phyloP scores from a whole-genome alignment of 2,888 invertebrate genomes.

The Gibbula magus region DNA sequence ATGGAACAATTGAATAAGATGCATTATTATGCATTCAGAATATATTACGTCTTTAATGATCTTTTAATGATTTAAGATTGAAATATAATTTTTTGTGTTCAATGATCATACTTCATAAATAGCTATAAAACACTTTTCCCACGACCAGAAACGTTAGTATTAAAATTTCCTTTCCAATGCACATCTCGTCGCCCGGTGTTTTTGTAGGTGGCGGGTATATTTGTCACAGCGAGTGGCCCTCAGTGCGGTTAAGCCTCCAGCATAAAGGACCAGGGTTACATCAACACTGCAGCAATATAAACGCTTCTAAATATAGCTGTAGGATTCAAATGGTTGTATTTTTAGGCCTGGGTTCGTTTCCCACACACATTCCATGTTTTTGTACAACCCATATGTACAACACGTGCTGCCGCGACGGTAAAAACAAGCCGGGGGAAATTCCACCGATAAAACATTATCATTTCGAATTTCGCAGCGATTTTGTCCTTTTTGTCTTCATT shows the following conservation, averaged over 20 bases:
- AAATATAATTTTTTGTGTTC: too few relatives aligned
- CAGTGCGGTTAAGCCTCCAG: background rate
- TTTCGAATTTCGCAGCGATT: background rate
- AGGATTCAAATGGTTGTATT: background rate
- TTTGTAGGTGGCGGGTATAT: too few relatives aligned
- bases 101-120: too few relatives aligned
- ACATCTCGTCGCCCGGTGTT: too few relatives aligned
- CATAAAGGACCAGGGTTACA: background rate
- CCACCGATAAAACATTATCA: background rate
- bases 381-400: background rate
- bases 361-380: constrained; percentile 11
- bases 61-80: too few relatives aligned
- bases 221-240: too few relatives aligned
- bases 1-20: too few relatives aligned
- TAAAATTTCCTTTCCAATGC: too few relatives aligned
- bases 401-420: background rate
- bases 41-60: too few relatives aligned
- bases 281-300: background rate
- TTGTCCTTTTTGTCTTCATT: background rate
- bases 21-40: too few relatives aligned
- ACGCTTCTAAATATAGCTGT: background rate
- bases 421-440: constrained; percentile 1
- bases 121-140: too few relatives aligned
- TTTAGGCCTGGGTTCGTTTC: background rate
- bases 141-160: too few relatives aligned